Evolutionary conservation across 2,113 vertebrate genomes (phyloP).

Genomic region (Pelusios castaneus): DNA sequence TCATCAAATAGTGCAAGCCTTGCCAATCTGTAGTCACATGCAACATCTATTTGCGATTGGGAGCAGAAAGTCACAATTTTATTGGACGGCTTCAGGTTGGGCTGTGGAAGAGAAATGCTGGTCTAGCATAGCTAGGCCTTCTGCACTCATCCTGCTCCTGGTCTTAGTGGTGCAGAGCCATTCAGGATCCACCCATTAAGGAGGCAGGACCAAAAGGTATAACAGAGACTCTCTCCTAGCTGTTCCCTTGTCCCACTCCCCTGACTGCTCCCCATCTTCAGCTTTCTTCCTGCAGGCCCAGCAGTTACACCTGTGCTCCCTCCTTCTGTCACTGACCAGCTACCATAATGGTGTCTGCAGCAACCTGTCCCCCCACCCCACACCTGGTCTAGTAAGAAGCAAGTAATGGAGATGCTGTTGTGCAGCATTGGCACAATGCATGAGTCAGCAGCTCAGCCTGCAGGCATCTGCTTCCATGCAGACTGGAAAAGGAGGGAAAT

Average conservation of each 20-base stretch:
- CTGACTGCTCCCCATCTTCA: not conserved
- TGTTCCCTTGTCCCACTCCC: no score
- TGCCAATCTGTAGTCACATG: not conserved
- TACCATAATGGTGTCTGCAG: not conserved
- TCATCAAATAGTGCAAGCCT: not conserved
- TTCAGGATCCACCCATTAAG: not conserved
- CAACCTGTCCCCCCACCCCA: no score
- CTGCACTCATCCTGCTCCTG: not conserved
- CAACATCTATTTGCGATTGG: not conserved
- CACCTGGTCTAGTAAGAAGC: not conserved
- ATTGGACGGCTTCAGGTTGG: not conserved
- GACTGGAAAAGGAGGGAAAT: not conserved
- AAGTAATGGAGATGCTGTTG: not conserved
- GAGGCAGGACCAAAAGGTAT: not conserved
- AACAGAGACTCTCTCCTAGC: fast-evolving
- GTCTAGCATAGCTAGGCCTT: not conserved
- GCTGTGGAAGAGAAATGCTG: not conserved
- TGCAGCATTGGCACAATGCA: not conserved
- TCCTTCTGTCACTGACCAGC: not conserved
- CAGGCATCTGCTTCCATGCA: not conserved
- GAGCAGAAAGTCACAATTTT: not conserved
- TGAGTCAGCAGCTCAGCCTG: not conserved
- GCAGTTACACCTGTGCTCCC: not conserved
- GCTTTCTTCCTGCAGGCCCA: not conserved
- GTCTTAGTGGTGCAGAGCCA: fast-evolving